Conservation (phyloP, 2,113 vertebrate genomes). For the Tapirus terrestris region DNA sequence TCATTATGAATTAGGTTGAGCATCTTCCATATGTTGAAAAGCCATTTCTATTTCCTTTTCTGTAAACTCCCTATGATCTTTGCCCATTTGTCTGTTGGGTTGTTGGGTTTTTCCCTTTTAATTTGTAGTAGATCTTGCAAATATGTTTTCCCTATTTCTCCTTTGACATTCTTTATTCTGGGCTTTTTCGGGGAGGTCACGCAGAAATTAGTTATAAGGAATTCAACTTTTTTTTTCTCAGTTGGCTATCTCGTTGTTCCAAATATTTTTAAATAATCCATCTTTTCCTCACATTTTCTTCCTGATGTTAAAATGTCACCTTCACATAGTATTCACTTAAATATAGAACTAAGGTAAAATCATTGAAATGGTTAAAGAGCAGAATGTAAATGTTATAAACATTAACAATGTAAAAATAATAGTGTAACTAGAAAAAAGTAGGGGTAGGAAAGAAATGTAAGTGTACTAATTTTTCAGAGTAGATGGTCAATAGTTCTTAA, state of each 20-base stretch:
- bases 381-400: not conserved
- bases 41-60: not conserved
- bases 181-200: not conserved
- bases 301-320: slow-evolving; percentile 11
- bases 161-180: not conserved
- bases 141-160: not conserved
- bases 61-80: not conserved
- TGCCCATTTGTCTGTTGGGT: not conserved
- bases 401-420: slow-evolving; percentile 34
- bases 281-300: slow-evolving; percentile 39
- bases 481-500: slow-evolving; percentile 8
- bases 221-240: not conserved
- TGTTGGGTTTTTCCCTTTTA: not conserved
- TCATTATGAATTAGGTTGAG: not conserved
- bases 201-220: not conserved
- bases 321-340: slow-evolving; percentile 35
- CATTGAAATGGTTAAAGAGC: not conserved
- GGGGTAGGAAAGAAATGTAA: not conserved
- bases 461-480: not conserved
- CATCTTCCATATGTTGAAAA: not conserved
- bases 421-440: not conserved
- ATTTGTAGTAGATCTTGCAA: not conserved
- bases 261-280: slow-evolving; percentile 18
- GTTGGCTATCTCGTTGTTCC: not conserved
- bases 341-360: slow-evolving; percentile 31